Evolutionary conservation across 2,797 vertebrate genomes (phyloP), one percentile per base, ranked within the genome.

Genomic region (Diceros bicornis): DNA sequence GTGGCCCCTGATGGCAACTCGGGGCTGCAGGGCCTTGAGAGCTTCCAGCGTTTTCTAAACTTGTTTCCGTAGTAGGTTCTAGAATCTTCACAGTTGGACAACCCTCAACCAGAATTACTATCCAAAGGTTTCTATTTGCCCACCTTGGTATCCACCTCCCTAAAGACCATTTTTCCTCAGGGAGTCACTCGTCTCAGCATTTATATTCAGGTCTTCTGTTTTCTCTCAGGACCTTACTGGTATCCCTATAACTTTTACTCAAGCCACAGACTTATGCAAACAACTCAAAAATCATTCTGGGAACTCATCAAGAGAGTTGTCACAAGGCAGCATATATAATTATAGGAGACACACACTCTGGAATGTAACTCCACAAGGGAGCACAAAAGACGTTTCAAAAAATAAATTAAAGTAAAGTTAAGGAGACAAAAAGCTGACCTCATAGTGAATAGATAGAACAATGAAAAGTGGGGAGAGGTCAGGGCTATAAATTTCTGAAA

Each of bases 331-430:
- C 21, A 47, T 7, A 52, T 16, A 17, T 44, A 83, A 64, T 86
- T 68, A 92, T 4, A 89, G 61, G 34, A 47, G 13, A 69, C 21
- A 84, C 5, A 62, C 34, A 69, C 69, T 81, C 59, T 59, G 9
- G 27, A 85, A 59, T 57, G 11, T 71, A 94, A 71, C 32, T 74
- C 44, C 34, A 57, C 44, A 92, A 68, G 16, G 57, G 32, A 89
- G 64, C 74, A 37, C 59, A 93, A 84, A 29, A 69, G 34, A 78
- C 27, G 81, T 91, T 84, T 61, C n/a, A 91, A 90, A 91, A 88
- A 52, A 69, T 16, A 55, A 77, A 20, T 44, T 13, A 89, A 88
- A 95, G 37, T 41, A 41, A 68, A 85, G n/a, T 66, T 75, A 81
- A 61, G 34, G 34, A 79, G n/a, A 92, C 1, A 29, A 89, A 69